Evolutionary conservation across 1,140 invertebrate species (phyloP).

Genomic region (Musca domestica): DNA sequence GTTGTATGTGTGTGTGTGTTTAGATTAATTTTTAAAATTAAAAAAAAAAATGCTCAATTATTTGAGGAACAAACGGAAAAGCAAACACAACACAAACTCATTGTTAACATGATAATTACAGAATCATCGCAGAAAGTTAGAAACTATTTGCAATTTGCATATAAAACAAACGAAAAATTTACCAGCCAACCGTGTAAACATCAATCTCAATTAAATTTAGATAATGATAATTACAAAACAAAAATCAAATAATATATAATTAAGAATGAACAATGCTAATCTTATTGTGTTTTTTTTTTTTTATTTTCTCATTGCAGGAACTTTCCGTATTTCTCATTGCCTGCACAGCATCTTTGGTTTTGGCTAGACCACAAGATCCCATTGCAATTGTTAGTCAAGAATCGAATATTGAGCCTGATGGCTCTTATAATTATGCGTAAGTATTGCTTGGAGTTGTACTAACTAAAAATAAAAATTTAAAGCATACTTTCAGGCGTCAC

Average conservation of each 20-base stretch:
- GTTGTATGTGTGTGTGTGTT: too few species aligned
- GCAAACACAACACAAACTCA: neutral
- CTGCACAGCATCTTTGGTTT: constrained; percentile 48
- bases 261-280: neutral
- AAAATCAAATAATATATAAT: neutral
- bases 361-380: constrained; percentile 58
- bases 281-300: constrained; percentile 21
- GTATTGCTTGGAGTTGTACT: constrained; percentile 16
- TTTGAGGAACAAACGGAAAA: too few species aligned
- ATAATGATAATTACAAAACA: neutral
- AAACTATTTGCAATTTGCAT: constrained; percentile 1
- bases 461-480: neutral
- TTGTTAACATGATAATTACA: constrained; percentile 15
- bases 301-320: constrained; percentile 35
- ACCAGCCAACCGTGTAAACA: constrained; percentile 6
- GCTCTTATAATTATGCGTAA: constrained; percentile 65
- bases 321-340: constrained; percentile 44
- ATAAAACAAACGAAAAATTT: neutral
- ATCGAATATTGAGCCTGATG: constrained; percentile 65
- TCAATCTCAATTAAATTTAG: neutral
- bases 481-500: constrained; percentile 31
- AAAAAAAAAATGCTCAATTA: too few species aligned
- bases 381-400: constrained; percentile 66
- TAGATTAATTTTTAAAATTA: too few species aligned
- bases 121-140: neutral